Conservation (phyloP, 2,888 invertebrate genomes). For the Drosophila pseudotalamancana region DNA sequence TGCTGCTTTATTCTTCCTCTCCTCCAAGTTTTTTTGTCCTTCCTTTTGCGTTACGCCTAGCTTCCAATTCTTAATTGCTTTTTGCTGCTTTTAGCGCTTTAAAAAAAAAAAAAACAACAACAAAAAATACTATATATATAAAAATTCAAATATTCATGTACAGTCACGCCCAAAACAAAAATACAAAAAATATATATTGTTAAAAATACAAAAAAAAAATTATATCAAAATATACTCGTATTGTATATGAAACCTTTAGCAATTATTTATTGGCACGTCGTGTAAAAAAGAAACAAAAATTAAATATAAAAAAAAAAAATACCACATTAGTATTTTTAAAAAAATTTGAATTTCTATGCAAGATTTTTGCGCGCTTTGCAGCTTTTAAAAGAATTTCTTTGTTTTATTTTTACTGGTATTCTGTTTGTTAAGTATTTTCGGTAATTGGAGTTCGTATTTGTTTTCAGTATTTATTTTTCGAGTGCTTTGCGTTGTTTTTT, state of each 20-base stretch:
- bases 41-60: slow-evolving; percentile 30
- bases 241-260: slow-evolving; percentile 50
- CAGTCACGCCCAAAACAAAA: slow-evolving; percentile 41
- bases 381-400: slow-evolving; percentile 21
- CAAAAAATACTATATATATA: slow-evolving; percentile 18
- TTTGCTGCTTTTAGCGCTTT: slow-evolving; percentile 58
- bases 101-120: slow-evolving; percentile 24
- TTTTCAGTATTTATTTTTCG: slow-evolving; percentile 31
- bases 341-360: slow-evolving; percentile 65
- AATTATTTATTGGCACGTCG: slow-evolving; percentile 65
- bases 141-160: slow-evolving; percentile 40
- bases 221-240: slow-evolving; percentile 17
- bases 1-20: slow-evolving; percentile 42
- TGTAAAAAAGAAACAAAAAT: slow-evolving; percentile 40
- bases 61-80: slow-evolving; percentile 32
- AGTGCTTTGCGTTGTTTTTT: slow-evolving; percentile 49
- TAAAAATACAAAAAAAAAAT: slow-evolving; percentile 15
- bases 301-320: slow-evolving; percentile 21
- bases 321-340: slow-evolving; percentile 26
- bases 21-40: slow-evolving; percentile 14
- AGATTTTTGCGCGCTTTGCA: slow-evolving; percentile 67
- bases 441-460: slow-evolving; percentile 41
- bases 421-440: slow-evolving; percentile 17
- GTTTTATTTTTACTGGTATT: slow-evolving; percentile 10
- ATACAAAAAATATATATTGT: not conserved